These are phyloP conservation scores for Eira barbara DNA, from an alignment of 2,113 vertebrate genomes.

Conservation along the genomic window DNA sequence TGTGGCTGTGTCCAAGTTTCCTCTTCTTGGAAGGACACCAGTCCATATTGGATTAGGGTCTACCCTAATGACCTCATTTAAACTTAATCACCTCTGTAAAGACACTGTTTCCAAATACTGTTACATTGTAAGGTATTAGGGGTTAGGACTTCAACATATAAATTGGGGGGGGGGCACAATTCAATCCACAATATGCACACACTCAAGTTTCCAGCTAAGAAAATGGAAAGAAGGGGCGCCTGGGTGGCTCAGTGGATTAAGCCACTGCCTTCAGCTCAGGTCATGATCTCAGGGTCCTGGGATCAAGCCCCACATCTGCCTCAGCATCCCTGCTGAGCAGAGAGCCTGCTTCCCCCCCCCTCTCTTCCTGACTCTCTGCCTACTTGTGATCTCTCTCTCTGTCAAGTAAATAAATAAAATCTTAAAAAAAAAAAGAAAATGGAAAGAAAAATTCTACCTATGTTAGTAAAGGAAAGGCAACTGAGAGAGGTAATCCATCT, in stretches of 20 bases:
- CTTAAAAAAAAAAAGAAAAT: background rate
- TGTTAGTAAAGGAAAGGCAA: constrained; percentile 9
- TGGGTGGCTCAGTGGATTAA: too few species aligned
- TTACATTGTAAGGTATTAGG: background rate
- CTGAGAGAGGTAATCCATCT: background rate
- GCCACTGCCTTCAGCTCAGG: too few species aligned
- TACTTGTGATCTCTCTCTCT: too few species aligned
- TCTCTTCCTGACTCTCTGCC: too few species aligned
- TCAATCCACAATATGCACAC: background rate
- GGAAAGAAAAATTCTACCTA: background rate
- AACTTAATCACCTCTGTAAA: background rate
- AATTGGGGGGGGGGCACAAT: background rate
- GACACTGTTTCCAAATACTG: background rate
- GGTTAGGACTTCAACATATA: background rate
- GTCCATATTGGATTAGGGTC: background rate
- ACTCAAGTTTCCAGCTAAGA: constrained; percentile 3
- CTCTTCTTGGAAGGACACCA: background rate
- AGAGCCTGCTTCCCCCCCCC: too few species aligned
- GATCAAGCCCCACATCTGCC: too few species aligned
- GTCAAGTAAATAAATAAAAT: too few species aligned
- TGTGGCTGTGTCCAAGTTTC: background rate
- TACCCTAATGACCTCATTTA: background rate
- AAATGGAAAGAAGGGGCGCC: background rate
- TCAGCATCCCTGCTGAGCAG: too few species aligned
- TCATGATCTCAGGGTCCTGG: too few species aligned